Percentiles rank a stretch among this genome's conserved stretches.
Evolutionary conservation across 1,140 invertebrate genomes (phyloP).

Genomic region (Calliphora vicina): DNA sequence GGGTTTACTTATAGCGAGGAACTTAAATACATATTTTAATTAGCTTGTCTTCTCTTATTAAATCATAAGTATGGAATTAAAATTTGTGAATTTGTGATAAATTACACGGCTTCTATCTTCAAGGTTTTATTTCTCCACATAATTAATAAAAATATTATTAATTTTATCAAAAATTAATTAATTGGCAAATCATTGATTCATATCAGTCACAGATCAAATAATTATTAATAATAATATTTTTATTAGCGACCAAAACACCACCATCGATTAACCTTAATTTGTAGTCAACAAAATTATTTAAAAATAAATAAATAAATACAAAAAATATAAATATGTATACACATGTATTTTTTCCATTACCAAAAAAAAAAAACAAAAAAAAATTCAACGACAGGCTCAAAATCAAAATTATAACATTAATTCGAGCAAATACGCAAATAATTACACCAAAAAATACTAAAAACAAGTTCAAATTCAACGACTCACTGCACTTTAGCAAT

Average conservation of each 20-base stretch:
- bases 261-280: slow-evolving; percentile 13
- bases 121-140: neutral
- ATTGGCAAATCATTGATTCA: neutral
- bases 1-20: no score
- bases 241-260: neutral
- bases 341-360: slow-evolving; percentile 2
- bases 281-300: neutral
- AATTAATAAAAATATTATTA: neutral
- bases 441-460: neutral
- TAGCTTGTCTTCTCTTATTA: no score
- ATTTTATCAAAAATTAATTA: neutral
- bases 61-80: no score
- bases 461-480: neutral
- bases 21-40: no score
- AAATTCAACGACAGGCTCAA: neutral
- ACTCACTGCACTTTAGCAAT: neutral
- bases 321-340: neutral
- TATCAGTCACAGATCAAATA: neutral
- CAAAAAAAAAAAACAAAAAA: neutral
- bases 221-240: slow-evolving; percentile 4
- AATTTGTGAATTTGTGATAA: neutral
- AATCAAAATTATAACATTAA: neutral
- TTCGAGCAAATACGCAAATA: neutral
- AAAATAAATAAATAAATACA: neutral
- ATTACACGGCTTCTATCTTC: neutral